Conservation (phyloP, 2,113 vertebrate species). For the Typhlomys cinereus region DNA sequence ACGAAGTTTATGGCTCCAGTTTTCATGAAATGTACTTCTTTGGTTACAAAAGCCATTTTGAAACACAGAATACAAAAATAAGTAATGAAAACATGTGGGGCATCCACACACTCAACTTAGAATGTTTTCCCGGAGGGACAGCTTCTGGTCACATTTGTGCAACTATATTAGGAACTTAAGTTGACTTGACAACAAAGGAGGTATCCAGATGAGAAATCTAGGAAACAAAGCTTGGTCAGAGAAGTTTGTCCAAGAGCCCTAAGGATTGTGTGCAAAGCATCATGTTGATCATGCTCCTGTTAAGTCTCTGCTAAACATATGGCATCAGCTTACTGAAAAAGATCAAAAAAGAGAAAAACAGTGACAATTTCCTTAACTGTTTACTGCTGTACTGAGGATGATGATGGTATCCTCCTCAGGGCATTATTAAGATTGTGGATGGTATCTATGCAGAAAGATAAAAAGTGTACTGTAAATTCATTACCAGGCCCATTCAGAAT, state of each 20-base stretch:
- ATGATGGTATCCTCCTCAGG: too few relatives aligned
- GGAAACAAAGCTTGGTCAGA: background rate
- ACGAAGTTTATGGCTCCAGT: background rate
- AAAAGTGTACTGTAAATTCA: background rate
- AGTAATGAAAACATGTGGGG: background rate
- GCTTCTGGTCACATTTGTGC: background rate
- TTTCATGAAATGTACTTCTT: background rate
- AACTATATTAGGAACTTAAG: background rate
- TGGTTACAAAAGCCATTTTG: background rate
- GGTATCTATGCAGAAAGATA: background rate
- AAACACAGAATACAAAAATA: background rate
- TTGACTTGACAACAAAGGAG: background rate
- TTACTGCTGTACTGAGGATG: background rate
- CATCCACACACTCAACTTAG: background rate
- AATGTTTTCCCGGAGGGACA: background rate
- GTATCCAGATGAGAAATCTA: background rate
- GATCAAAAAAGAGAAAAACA: background rate
- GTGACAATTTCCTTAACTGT: background rate
- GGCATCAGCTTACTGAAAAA: background rate
- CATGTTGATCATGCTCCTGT: background rate
- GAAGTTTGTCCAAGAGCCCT: background rate
- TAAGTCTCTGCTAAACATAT: background rate
- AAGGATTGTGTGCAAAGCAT: background rate
- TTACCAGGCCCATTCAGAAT: background rate
- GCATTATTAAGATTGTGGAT: rapidly evolving